Conservation (phyloP, 2,113 vertebrate species). For the Corvus hawaiiensis region DNA sequence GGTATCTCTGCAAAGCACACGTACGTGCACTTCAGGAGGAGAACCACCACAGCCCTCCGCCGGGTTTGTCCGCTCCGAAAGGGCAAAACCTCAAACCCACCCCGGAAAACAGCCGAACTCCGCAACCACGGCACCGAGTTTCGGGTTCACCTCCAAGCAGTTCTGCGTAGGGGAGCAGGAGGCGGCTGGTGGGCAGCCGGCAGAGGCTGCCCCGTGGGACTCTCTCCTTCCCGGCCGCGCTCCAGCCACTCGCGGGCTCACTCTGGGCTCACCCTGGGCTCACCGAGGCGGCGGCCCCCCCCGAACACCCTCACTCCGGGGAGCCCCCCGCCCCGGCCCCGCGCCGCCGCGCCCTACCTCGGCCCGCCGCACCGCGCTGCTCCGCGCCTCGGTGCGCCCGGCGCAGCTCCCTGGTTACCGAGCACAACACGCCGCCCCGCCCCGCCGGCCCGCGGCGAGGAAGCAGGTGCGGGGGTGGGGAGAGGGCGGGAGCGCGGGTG, state of each 20-base stretch:
- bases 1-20: background rate
- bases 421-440: background rate
- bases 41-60: background rate
- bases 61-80: background rate
- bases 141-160: background rate
- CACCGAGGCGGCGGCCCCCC: background rate
- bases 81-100: background rate
- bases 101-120: background rate
- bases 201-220: background rate
- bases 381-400: background rate
- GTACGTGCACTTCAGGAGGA: background rate
- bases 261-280: background rate
- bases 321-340: background rate
- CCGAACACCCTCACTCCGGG: background rate
- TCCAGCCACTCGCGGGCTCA: background rate
- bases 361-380: background rate
- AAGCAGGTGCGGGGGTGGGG: background rate
- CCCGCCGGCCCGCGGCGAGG: background rate
- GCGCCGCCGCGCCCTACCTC: background rate
- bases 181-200: background rate
- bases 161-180: background rate
- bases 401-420: conserved; percentile 52
- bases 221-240: background rate
- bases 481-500: background rate
- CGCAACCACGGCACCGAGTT: background rate